These are phyloP conservation scores for Puntigrus tetrazona DNA, from an alignment of 2,113 vertebrate species.

Conservation along the genomic window DNA sequence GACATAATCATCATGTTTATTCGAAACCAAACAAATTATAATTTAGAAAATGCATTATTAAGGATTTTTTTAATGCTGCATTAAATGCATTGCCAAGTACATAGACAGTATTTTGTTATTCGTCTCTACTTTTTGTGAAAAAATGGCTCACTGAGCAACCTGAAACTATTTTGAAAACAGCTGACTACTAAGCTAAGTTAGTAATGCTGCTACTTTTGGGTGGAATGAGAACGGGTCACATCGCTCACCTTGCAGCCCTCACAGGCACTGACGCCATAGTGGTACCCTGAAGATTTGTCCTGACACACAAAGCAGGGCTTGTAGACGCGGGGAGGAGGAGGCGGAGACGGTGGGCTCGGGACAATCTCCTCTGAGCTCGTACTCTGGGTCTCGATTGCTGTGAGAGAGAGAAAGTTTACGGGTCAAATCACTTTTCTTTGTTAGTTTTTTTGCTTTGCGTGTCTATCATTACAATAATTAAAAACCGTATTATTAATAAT, in stretches of 20 bases:
- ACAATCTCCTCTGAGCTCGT: slow-evolving; percentile 97
- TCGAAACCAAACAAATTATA: no score
- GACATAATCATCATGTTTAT: no score
- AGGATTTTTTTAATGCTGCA: no score
- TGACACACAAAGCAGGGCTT: slow-evolving; percentile 98
- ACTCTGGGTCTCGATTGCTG: slow-evolving; percentile 97
- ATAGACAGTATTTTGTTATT: neutral
- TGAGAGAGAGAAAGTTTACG: slow-evolving; percentile 29
- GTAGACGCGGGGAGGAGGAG: slow-evolving; percentile 93
- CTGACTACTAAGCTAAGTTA: neutral
- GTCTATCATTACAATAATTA: neutral
- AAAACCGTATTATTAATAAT: no score
- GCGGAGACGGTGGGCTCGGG: slow-evolving; percentile 93
- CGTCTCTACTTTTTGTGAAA: neutral
- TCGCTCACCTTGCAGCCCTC: slow-evolving; percentile 96
- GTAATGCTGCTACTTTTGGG: neutral
- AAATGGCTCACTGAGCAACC: no score
- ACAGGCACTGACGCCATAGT: slow-evolving; percentile 97
- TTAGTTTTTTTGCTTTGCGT: neutral
- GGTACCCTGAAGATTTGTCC: slow-evolving; percentile 97
- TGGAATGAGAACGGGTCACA: neutral
- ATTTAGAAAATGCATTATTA: no score
- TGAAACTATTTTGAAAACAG: neutral
- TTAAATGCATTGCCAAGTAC: no score
- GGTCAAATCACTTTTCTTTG: no score